A percentile compares a stretch with the other conserved stretches of the same genome.
Conservation (phyloP, 37 sponge, comb jelly and placozoan genomes). For the Chondrilla cf. caribensis region DNA sequence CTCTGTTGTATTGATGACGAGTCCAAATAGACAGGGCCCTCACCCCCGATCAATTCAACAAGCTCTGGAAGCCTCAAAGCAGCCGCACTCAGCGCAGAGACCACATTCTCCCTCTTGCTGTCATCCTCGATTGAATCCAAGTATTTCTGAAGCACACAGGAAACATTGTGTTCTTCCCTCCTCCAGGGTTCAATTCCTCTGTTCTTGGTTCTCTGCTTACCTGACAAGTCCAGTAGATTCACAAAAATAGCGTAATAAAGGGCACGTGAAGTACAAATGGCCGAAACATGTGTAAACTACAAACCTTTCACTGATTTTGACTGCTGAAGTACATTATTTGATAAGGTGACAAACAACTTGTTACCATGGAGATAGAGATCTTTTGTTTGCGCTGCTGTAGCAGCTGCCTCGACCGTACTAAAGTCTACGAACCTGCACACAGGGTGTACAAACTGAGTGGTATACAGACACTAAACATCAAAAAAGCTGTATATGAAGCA, state of each 20-base stretch:
- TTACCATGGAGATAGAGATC: slow-evolving; percentile 15
- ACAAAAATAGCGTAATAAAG: too few species aligned
- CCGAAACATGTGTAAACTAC: too few species aligned
- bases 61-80: background rate
- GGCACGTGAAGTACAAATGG: too few species aligned
- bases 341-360: background rate
- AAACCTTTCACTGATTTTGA: too few species aligned
- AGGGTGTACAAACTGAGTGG: too few species aligned
- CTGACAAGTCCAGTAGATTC: too few species aligned
- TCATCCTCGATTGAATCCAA: background rate
- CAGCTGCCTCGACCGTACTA: background rate
- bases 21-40: background rate
- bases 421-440: slow-evolving; percentile 2
- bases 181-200: background rate
- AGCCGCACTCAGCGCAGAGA: background rate
- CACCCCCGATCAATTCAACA: background rate
- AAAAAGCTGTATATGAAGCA: too few species aligned
- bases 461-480: too few species aligned
- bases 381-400: background rate
- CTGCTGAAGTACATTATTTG: background rate
- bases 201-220: too few species aligned
- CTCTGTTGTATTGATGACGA: background rate
- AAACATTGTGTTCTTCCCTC: slow-evolving; percentile 2
- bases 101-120: background rate
- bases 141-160: background rate